Evolutionary conservation across 2,888 invertebrate genomes (phyloP).

Genomic region (Lithophane leautieri): DNA sequence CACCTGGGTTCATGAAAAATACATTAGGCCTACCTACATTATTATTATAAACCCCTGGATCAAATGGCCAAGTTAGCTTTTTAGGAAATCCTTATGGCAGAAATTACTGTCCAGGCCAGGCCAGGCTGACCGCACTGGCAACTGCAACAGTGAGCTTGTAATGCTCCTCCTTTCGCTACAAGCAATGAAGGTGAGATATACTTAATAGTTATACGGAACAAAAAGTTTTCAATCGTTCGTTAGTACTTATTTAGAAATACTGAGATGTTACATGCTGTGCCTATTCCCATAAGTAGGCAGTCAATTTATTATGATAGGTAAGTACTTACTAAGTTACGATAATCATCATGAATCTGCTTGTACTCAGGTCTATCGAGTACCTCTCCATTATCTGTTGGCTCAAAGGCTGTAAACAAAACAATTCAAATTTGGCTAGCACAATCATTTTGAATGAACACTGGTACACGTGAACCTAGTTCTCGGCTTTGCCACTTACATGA

Average conservation of each 20-base stretch:
- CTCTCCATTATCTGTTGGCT: constrained; percentile 92
- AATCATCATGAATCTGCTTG: constrained; percentile 94
- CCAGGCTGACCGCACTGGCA: not conserved
- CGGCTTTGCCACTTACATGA: not conserved
- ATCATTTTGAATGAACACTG: not conserved
- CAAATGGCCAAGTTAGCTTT: not conserved
- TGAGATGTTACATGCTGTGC: not conserved
- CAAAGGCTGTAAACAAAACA: constrained; percentile 92
- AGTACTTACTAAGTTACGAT: constrained; percentile 94
- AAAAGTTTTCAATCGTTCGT: not conserved
- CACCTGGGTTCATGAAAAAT: constrained; percentile 88
- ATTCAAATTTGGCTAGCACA: not conserved
- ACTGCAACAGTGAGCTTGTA: not conserved
- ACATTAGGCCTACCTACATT: not conserved
- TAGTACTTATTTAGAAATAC: not conserved
- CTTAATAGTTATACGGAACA: too few relatives aligned
- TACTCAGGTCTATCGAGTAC: constrained; percentile 94
- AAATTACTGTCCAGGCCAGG: not conserved
- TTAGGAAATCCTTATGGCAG: not conserved
- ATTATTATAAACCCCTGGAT: not conserved
- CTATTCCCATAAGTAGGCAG: not conserved
- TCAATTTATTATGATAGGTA: not conserved
- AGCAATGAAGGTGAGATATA: not conserved
- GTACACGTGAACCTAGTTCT: constrained; percentile 8
- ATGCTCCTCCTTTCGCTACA: not conserved